Base-by-base conservation (phyloP, 1,140 invertebrate genomes). In the Ditylenchus dipsaci region DNA sequence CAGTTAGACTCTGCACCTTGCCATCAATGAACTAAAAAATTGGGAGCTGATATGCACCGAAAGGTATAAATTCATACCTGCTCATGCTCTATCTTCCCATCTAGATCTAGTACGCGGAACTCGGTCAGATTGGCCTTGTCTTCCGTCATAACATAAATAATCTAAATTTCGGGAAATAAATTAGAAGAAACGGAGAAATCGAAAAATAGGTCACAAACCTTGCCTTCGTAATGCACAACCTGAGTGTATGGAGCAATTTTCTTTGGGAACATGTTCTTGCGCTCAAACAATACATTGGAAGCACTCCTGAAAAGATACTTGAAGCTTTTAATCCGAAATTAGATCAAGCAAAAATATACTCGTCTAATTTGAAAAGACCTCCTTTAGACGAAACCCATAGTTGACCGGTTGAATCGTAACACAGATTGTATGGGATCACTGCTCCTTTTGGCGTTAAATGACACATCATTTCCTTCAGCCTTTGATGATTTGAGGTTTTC, bases 361-460 rank as follows among this genome's bases (percentile, higher is more conserved):
- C 43, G 57, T 60, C 42, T 8, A 80, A 73, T 60, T 82, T 82
- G 67, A 78, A 82, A 5, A 82, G 65, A 21, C 80, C 80, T 30
- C 80, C 80, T 65, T 82, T 82, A 19, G 79, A 65, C 3, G 80
- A 77, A 1, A 82, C 79, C 80, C 80, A 81, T 15, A 81, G 58
- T 67, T 71, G 58, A 19, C 61, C 62, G 7, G 70, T 30, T 11
- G 53, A 21, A 60, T 82, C 80, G 65, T 72, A 81, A 29, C 66
- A 71, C 42, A 82, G 26, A 15, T 65, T 73, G 63, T 82, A 82
- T 7, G 80, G 80, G 33, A 82, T 69, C 21, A 69, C 74, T 38
- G 79, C 81, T 23, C 73, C 75, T 47, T 78, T 49, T 38, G 78
- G 78, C 19, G 79, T 78, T 23, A 80, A 58, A 71, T 80, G 78